phyloP scores from a whole-genome alignment of 1,140 invertebrate species.

The Drosophila sulfurigaster region DNA sequence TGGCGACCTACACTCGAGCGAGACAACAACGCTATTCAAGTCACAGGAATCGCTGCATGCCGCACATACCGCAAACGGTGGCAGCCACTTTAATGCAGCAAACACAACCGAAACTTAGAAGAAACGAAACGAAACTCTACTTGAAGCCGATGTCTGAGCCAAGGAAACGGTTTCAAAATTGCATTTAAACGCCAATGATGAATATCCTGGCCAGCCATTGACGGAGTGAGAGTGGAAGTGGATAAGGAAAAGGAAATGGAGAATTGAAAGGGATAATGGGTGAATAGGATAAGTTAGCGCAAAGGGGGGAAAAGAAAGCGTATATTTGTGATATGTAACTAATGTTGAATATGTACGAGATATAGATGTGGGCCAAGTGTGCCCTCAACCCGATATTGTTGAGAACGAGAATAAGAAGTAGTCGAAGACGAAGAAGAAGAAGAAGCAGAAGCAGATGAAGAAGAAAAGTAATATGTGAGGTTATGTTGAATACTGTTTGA shows the following conservation, averaged over 20 bases:
- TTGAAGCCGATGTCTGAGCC: not conserved
- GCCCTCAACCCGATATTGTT: constrained; percentile 34
- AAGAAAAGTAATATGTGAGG: not conserved
- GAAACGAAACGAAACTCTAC: constrained; percentile 9
- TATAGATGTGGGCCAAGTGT: constrained; percentile 9
- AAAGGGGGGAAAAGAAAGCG: constrained; percentile 47
- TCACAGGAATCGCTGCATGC: constrained; percentile 62
- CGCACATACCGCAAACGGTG: constrained; percentile 46
- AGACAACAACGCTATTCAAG: constrained; percentile 71
- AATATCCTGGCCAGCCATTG: too few relatives aligned
- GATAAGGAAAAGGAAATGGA: not conserved
- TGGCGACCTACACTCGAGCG: constrained; percentile 67
- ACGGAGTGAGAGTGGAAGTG: not conserved
- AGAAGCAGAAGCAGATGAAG: not conserved
- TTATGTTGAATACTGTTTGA: constrained; percentile 24
- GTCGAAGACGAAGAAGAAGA: not conserved
- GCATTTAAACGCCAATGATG: constrained; percentile 53
- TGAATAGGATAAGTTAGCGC: constrained; percentile 1
- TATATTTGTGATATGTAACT: constrained; percentile 75
- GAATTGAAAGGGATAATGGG: too few relatives aligned
- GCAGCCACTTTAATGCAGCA: constrained; percentile 41
- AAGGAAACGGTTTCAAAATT: constrained; percentile 70
- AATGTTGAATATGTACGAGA: constrained; percentile 63
- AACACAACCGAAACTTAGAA: constrained; percentile 48
- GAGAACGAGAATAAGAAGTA: too few relatives aligned